phyloP scores from a whole-genome alignment of 23 tunicate genomes.

The Oikopleura albicans region DNA sequence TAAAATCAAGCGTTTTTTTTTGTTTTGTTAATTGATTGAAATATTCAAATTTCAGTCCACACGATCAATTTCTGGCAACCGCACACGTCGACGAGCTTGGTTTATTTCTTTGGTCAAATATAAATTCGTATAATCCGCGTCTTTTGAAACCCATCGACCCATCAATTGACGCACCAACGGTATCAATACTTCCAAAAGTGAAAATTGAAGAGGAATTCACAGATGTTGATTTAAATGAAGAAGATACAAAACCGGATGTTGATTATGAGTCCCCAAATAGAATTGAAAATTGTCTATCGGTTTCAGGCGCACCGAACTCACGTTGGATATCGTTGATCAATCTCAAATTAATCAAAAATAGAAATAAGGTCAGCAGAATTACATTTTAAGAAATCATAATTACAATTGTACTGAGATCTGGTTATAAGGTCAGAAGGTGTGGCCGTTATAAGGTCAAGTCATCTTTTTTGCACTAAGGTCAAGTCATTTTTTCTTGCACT shows the following conservation, averaged over 20 bases:
- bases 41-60: constrained; percentile 22
- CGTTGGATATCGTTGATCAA: constrained; percentile 51
- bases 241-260: neutral
- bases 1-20: too few species aligned
- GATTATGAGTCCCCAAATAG: constrained; percentile 7
- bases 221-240: constrained; percentile 17
- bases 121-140: constrained; percentile 23
- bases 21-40: too few species aligned
- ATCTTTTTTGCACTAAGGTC: too few species aligned
- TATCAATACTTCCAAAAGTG: neutral
- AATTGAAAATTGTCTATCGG: constrained; percentile 26
- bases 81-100: constrained; percentile 66
- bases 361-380: neutral
- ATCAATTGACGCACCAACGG: constrained; percentile 22
- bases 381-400: too few species aligned
- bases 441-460: too few species aligned
- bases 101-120: constrained; percentile 65
- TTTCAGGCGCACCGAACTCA: constrained; percentile 40
- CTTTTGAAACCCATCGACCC: constrained; percentile 27
- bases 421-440: too few species aligned
- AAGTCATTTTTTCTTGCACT: too few species aligned
- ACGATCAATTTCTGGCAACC: constrained; percentile 61
- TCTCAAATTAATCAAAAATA: constrained; percentile 32
- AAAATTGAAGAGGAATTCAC: constrained; percentile 18
- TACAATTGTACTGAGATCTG: too few species aligned